Base-by-base conservation (phyloP, 2,888 invertebrate genomes). In the Antitype chi region DNA sequence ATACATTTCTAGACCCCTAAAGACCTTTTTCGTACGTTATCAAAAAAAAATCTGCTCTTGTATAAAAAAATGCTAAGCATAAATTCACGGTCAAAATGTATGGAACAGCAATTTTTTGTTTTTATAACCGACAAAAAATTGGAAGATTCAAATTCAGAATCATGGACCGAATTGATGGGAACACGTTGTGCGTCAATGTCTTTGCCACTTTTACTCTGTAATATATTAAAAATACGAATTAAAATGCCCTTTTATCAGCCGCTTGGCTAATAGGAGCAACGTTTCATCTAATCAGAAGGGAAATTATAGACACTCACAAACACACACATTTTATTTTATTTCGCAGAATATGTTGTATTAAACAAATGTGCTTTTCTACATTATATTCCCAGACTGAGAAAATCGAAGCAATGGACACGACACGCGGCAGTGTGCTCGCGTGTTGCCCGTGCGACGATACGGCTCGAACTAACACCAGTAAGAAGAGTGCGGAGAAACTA, bases 351-450 rank as follows among this genome's bases (percentile, higher is more conserved):
- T 32, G 1, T 62, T 15, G 15, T 11, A n/a, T 6, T n/a, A 64
- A n/a, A 17, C 11, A n/a, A 17, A 43, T 20, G 3, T 28, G 1
- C 25, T 66, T 23, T 47, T 25, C 15, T 32, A 9, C 1, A 4
- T 23, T 5, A 8, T 74, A 6, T 28, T 53, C 23, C 1, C 71
- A 93, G 95, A 93, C 90, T n/a, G 97, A 97, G 85, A 94, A 95
- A 84, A 97, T 97, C 59, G 91, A 92, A 32, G 93, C 96, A 20
- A 97, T 97, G 92, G 94, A 97, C 89, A 97, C 97, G 23, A 85
- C 89, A 0, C 94, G 97, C 74, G 93, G 95, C 84, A 96, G 96
- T 87, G 95, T 97, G 55, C 94, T 94, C 85, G 87, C 96, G 55
- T 94, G 95, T 80, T 96, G 97, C 57, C 95, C 96, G 55, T 96